These are phyloP conservation scores for Ptilonorhynchus violaceus DNA, from an alignment of 2,113 vertebrate genomes.

Conservation along the genomic window DNA sequence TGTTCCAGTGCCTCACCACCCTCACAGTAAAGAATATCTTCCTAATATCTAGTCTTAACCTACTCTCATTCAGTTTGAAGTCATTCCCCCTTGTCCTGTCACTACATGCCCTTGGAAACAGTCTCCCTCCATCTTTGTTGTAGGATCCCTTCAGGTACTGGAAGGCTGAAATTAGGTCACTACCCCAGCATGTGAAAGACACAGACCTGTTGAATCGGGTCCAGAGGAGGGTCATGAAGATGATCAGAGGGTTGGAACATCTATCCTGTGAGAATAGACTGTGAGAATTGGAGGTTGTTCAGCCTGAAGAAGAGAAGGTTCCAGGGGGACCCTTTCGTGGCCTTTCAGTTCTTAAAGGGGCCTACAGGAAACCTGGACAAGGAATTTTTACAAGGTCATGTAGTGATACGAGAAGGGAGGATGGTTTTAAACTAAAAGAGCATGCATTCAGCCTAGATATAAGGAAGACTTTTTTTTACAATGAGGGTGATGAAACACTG, in stretches of 20 bases:
- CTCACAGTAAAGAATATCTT: background rate
- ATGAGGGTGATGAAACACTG: background rate
- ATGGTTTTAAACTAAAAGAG: background rate
- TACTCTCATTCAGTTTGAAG: background rate
- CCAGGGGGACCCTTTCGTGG: rapidly evolving
- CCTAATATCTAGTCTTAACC: background rate
- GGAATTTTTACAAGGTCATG: background rate
- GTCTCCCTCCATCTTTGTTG: background rate
- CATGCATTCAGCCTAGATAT: background rate
- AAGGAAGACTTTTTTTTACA: background rate
- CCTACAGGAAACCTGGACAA: background rate
- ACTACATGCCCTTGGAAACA: rapidly evolving
- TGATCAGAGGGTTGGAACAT: background rate
- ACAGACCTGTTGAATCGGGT: background rate
- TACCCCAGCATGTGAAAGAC: background rate
- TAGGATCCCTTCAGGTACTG: background rate
- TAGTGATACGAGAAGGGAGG: background rate
- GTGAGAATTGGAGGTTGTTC: background rate
- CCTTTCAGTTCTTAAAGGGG: background rate
- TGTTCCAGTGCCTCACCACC: background rate
- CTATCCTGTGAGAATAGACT: background rate
- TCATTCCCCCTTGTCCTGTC: background rate
- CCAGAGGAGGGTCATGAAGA: too few species aligned
- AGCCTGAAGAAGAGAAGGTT: background rate
- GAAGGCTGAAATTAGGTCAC: background rate